Evolutionary conservation across 1,140 invertebrate genomes (phyloP).

Genomic region (Megathymus violae): DNA sequence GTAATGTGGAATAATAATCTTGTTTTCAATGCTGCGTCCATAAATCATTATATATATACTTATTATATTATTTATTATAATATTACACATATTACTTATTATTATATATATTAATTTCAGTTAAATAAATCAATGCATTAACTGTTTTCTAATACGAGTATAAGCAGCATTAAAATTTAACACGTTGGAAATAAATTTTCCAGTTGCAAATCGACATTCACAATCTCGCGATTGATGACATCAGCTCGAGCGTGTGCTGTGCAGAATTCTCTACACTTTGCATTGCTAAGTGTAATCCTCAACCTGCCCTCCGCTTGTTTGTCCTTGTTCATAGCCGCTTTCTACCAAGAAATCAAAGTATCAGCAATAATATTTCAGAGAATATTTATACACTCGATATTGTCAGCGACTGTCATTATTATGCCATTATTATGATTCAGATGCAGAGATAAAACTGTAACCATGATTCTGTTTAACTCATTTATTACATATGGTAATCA

Average conservation of each 20-base stretch:
- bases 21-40: too few species aligned
- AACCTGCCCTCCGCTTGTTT: conserved; percentile 15
- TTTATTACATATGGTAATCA: too few species aligned
- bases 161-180: conserved; percentile 24
- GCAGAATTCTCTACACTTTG: conserved; percentile 17
- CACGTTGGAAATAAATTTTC: conserved; percentile 27
- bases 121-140: neutral
- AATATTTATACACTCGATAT: too few species aligned
- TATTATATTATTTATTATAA: too few species aligned
- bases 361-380: too few species aligned
- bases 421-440: too few species aligned
- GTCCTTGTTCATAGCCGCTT: conserved; percentile 4
- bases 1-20: too few species aligned
- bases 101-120: neutral
- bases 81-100: too few species aligned
- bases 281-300: conserved; percentile 15
- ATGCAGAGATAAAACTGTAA: too few species aligned
- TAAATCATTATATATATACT: too few species aligned
- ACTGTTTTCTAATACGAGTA: conserved; percentile 23
- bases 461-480: too few species aligned
- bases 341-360: neutral
- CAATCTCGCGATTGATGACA: conserved; percentile 31
- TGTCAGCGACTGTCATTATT: too few species aligned
- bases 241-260: conserved; percentile 19
- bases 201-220: conserved; percentile 27